Percentiles rank a stretch among this genome's conserved stretches.
Conservation (phyloP, 2,797 vertebrate genomes). For the Buceros bicornis region DNA sequence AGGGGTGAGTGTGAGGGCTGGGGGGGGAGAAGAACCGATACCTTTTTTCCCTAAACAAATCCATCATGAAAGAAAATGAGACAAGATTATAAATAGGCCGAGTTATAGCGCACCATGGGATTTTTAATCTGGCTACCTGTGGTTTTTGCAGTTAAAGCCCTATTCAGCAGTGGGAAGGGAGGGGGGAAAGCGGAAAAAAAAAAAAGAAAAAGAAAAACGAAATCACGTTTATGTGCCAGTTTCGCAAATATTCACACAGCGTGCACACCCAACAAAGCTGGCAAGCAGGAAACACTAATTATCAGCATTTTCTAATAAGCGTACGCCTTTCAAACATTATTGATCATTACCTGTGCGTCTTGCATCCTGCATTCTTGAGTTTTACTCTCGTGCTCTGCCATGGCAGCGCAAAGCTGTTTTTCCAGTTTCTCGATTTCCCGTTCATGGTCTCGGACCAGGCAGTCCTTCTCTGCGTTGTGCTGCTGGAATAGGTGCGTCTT, state of each 20-base stretch:
- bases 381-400: constrained; percentile 90
- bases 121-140: constrained; percentile 88
- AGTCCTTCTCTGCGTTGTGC: constrained; percentile 92
- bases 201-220: constrained; percentile 43
- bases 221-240: constrained; percentile 79
- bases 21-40: constrained; percentile 70
- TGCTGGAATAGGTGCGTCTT: constrained; percentile 96
- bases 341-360: constrained; percentile 91
- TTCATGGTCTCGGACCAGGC: constrained; percentile 93
- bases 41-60: constrained; percentile 79
- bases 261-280: constrained; percentile 76
- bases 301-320: constrained; percentile 74
- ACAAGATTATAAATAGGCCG: constrained; percentile 85
- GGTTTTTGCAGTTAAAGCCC: constrained; percentile 85
- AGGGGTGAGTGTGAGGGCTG: constrained; percentile 74
- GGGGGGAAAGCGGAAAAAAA: constrained; percentile 42
- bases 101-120: constrained; percentile 82
- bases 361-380: constrained; percentile 91
- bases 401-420: constrained; percentile 88
- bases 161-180: constrained; percentile 79
- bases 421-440: constrained; percentile 91
- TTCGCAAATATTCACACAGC: constrained; percentile 79
- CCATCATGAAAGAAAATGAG: constrained; percentile 85
- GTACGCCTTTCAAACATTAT: constrained; percentile 65
- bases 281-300: constrained; percentile 71